These are phyloP conservation scores for Graphium colonna DNA, from an alignment of 2,888 invertebrate species.

Conservation along the genomic window DNA sequence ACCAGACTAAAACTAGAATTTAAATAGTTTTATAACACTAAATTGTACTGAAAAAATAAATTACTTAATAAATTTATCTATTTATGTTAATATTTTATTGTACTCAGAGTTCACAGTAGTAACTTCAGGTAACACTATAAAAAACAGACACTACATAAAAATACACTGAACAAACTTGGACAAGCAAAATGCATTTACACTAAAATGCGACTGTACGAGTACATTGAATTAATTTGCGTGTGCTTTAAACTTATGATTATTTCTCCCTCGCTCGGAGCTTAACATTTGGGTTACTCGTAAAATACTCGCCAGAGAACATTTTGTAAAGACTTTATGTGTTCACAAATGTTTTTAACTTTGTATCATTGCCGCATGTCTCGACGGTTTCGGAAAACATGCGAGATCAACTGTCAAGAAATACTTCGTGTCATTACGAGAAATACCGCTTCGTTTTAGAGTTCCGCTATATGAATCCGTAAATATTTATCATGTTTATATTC, in stretches of 20 bases:
- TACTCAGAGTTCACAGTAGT: no score
- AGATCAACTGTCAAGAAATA: constrained; percentile 42
- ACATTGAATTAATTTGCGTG: background rate
- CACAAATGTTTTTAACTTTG: constrained; percentile 66
- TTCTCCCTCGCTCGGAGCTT: constrained; percentile 22
- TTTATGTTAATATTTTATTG: no score
- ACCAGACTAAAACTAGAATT: no score
- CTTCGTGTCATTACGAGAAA: constrained; percentile 15
- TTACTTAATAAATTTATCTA: no score
- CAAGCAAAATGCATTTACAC: no score
- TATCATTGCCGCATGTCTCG: constrained; percentile 52
- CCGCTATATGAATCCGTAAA: no score
- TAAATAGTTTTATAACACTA: no score
- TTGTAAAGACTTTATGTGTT: constrained; percentile 68
- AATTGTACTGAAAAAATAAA: no score
- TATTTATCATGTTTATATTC: no score
- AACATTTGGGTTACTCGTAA: constrained; percentile 30
- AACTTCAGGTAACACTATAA: no score
- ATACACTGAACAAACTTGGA: background rate
- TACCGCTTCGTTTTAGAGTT: constrained; percentile 36
- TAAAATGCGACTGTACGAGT: background rate
- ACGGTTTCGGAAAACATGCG: constrained; percentile 48
- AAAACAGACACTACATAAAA: background rate
- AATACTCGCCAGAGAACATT: constrained; percentile 54
- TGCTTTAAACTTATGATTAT: background rate